Base-by-base conservation (phyloP, 2,113 vertebrate species). In the Acanthochromis polyacanthus region DNA sequence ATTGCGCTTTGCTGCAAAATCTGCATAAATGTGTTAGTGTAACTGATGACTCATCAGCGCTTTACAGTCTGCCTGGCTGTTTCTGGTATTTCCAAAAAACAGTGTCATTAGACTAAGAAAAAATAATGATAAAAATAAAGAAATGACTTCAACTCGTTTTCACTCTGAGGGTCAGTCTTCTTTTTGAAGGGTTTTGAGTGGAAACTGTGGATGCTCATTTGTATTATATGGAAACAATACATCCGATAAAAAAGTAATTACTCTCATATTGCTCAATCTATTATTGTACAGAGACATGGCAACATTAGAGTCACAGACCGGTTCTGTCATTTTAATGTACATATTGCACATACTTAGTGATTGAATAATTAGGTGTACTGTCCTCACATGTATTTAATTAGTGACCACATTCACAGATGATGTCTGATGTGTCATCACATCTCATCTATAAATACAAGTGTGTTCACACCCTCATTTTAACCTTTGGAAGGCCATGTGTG, bases 1-100 rank as follows among this genome's bases (percentile, higher is more conserved):
- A 30, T 19, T 61, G 8, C 19, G 20, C 20, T 36, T 19, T 20
- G 10, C 51, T 25, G 16, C 20, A 28, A 48, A 71, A 70, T 56
- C 19, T 52, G 43, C 22, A 56, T 15, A 70, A 50, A 28, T 6
- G 17, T 28, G 14, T 70, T 50, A n/a, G 66, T 70, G 19, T 52
- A 43, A 64, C 19, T 58, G 45, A 60, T 75, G 65, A 71, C 17
- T 71, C 45, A 75, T 32, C 45, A 69, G 19, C 16, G 4, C 52
- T 58, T 45, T 53, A 25, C 45, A 65, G 45, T 25, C 59, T 15
- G n/a, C 55, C 28, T 12, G 61, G 48, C 30, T 63, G 32, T 62
- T 68, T 40, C 17, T 22, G 16, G 53, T 67, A 22, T 50, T 25
- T 64, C 25, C 19, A 48, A 71, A 19, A 23, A 17, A 15, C 11